Evolutionary conservation across 2,113 vertebrate species (phyloP), one percentile per base, ranked within the genome.

Genomic region (Tragelaphus scriptus): DNA sequence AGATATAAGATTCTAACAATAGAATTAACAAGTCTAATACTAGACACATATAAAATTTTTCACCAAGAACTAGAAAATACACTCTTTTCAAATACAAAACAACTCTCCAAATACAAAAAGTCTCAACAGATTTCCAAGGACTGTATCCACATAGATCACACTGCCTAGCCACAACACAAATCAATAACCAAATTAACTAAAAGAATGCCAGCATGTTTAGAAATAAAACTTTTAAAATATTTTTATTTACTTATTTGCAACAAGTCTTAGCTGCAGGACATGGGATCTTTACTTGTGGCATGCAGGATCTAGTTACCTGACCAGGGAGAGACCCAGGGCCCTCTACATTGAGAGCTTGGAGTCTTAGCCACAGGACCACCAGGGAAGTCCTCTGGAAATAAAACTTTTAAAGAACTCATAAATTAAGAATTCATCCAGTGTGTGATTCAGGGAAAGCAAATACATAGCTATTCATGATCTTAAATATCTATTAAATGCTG

Each of bases 361-460:
- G 40, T 77, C 40, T 77, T 26, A 77, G 40, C 40, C 40, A 44
- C 71, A 77, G 71, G 71, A 44, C 40, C 36, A 44, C 71, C 71
- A 44, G 6, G 40, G 23, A 77, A 77, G 71, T 77, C 40, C 71
- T 55, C 68, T 68, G 7, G 17, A 95, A 95, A 90, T 58, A 75
- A 90, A 90, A 68, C 25, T 89, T 91, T 23, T 81, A 82, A 96
- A 40, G 91, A 94, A 90, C 44, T 95, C 85, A 79, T 51, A 55
- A 47, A 84, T 81, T 92, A 59, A 84, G 32, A 95, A 92, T 86
- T 55, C 77, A 79, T 25, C 81, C 32, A 6, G 7, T 71, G 11
- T 32, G 23, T 77, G 36, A 95, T 47, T 12, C 26, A 79, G 19
- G 3, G 10, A 94, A 92, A 51, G 30, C 36, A 91, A 91, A 88